Conservation (phyloP, 2,797 vertebrate genomes). For the Malacoraja senta region DNA sequence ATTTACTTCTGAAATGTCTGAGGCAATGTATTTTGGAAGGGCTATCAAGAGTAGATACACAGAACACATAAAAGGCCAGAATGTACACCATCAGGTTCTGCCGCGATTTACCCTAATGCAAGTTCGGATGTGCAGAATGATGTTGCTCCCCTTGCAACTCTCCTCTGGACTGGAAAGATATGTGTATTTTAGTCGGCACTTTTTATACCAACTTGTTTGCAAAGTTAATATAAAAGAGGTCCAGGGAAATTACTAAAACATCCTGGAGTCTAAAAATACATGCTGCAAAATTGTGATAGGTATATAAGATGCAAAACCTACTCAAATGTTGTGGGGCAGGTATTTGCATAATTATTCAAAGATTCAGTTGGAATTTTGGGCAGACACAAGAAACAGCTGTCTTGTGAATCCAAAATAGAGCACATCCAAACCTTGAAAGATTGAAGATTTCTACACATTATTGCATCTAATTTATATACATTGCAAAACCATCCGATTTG, state of each 20-base stretch:
- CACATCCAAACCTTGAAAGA: background rate
- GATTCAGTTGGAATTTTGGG: background rate
- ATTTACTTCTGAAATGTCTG: too few relatives aligned
- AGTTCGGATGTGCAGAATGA: too few relatives aligned
- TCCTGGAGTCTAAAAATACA: background rate
- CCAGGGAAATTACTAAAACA: background rate
- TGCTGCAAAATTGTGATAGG: background rate
- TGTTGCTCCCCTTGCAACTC: too few relatives aligned
- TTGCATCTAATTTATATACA: background rate
- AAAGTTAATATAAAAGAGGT: background rate
- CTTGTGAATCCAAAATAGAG: background rate
- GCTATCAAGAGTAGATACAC: too few relatives aligned
- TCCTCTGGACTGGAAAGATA: too few relatives aligned
- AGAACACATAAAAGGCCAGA: too few relatives aligned
- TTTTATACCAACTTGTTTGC: background rate
- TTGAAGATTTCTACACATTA: background rate
- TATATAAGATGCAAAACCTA: background rate
- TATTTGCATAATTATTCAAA: background rate
- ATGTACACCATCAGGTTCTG: too few relatives aligned
- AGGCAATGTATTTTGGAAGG: too few relatives aligned
- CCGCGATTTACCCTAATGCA: too few relatives aligned
- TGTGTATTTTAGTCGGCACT: background rate
- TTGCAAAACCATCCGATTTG: background rate
- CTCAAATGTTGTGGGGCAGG: background rate
- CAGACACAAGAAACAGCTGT: background rate